Conservation (phyloP, 2,888 invertebrate genomes). For the Entomobrya proxima region DNA sequence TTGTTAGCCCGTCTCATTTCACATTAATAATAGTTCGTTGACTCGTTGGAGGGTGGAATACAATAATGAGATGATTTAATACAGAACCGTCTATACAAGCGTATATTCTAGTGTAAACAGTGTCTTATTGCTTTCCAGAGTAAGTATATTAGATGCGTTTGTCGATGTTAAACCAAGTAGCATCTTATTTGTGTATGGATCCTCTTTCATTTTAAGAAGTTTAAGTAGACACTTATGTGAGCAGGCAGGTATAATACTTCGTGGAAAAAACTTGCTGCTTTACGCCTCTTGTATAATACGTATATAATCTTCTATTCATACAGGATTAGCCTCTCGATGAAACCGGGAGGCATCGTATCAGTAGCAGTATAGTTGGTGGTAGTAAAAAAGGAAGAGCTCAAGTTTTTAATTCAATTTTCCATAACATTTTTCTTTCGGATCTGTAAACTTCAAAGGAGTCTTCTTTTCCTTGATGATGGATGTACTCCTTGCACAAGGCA, state of each 20-base stretch:
- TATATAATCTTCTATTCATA: background rate
- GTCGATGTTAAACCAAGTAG: background rate
- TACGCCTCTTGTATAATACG: background rate
- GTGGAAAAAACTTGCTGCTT: too few relatives aligned
- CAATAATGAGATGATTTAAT: background rate
- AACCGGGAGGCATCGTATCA: background rate
- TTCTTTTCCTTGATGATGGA: conserved; percentile 35
- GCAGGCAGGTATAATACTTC: too few relatives aligned
- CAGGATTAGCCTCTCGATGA: background rate
- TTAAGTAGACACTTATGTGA: background rate
- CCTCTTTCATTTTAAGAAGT: background rate
- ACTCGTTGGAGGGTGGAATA: conserved; percentile 1
- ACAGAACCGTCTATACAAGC: background rate
- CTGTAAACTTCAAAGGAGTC: conserved; percentile 43
- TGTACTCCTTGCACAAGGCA: background rate
- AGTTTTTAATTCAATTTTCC: conserved; percentile 60
- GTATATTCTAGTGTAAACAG: background rate
- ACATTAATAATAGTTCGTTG: conserved; percentile 3
- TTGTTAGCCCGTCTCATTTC: background rate
- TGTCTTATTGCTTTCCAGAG: too few relatives aligned
- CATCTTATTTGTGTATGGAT: background rate
- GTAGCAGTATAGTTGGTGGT: background rate
- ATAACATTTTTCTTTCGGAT: conserved; percentile 42
- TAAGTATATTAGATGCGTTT: too few relatives aligned
- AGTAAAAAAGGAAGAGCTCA: background rate